Conservation (phyloP, 2,797 vertebrate genomes). For the Vultur gryphus region DNA sequence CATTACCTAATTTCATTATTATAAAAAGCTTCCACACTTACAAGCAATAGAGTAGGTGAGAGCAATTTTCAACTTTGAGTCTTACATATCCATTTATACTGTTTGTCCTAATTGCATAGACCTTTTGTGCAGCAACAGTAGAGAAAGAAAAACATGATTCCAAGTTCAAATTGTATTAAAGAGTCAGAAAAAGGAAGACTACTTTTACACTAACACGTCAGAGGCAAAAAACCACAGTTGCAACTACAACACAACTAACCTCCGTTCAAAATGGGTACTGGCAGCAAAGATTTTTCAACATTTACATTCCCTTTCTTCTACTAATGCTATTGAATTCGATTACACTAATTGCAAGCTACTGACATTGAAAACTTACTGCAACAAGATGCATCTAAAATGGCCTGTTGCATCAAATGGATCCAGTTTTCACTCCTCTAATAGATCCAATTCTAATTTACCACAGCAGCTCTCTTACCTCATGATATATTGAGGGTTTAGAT, state of each 20-base stretch:
- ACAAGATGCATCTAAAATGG: background rate
- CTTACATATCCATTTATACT: background rate
- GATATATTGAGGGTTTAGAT: constrained; percentile 97
- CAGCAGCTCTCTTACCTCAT: constrained; percentile 82
- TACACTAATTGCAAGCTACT: background rate
- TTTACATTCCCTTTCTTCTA: background rate
- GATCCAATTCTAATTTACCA: constrained; percentile 17
- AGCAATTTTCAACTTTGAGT: background rate
- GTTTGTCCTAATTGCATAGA: background rate
- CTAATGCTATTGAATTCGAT: background rate
- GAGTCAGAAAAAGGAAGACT: background rate
- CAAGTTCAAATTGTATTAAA: background rate
- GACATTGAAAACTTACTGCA: background rate
- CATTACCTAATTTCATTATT: background rate
- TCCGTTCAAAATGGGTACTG: background rate
- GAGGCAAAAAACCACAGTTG: background rate
- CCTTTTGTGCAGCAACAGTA: background rate
- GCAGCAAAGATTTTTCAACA: background rate
- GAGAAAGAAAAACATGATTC: background rate
- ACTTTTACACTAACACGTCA: background rate
- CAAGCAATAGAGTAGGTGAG: background rate
- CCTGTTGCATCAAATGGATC: background rate
- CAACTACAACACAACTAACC: background rate
- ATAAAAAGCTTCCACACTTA: background rate
- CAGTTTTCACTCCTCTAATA: background rate